These are phyloP conservation scores for Dendrocincla tyrannina DNA, from an alignment of 2,797 vertebrate genomes.

Conservation along the genomic window DNA sequence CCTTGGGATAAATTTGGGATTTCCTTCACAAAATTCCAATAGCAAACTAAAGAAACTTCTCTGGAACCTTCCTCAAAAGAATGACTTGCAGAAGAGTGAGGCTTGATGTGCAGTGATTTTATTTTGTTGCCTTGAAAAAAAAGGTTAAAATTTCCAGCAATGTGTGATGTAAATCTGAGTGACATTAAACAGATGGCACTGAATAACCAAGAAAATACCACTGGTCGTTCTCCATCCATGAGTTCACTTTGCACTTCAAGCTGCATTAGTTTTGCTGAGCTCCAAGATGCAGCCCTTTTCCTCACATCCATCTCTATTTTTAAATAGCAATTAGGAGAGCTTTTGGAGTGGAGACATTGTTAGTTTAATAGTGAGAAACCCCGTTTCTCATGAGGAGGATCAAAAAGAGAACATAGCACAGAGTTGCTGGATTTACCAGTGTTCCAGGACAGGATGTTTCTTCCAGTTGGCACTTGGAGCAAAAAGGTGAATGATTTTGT, in stretches of 20 bases:
- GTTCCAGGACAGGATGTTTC: background rate
- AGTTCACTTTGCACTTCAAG: background rate
- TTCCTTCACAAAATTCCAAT: background rate
- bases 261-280: background rate
- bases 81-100: background rate
- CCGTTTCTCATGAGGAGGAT: background rate
- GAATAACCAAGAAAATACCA: background rate
- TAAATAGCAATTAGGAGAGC: background rate
- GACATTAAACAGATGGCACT: constrained; percentile 3
- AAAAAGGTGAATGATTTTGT: background rate
- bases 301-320: background rate
- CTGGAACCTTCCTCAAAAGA: background rate
- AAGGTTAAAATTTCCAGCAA: background rate
- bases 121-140: background rate
- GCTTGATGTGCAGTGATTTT: background rate
- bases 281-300: background rate
- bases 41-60: background rate
- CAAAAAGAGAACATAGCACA: background rate
- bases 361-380: background rate
- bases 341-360: background rate
- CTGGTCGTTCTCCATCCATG: background rate
- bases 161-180: background rate
- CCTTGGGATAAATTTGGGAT: background rate
- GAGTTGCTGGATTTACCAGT: background rate
- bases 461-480: background rate